Evolutionary conservation across 2,113 vertebrate species (phyloP), one percentile per base, ranked within the genome.

Genomic region (Stigmatopora argus): DNA sequence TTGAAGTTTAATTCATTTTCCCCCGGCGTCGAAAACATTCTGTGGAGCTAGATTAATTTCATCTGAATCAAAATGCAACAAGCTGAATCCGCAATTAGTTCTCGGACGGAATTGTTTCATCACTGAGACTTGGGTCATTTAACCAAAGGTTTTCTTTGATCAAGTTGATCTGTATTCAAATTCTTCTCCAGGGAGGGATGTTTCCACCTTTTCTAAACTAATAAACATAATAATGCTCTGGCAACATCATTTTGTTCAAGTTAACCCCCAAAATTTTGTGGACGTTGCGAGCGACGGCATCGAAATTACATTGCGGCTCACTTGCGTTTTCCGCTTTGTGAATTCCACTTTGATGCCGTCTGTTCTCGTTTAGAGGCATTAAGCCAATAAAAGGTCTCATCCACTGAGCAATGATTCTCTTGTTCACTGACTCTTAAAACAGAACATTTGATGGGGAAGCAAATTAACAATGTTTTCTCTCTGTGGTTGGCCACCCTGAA

Each of bases 391-490:
- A 45, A 61, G 18, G 38, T 61, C 58, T 21, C 38, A 52, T 38
- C 45, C 38, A 53, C 11, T 38, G 19, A 47, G 13, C 38, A 65
- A 46, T 23, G 15, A 3, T 51, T 15, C 31, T 19, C 18, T 26
- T 15, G 41, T 41, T 62, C 62, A 55, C 41, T 55, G 62, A 61
- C n/a, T 59, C 47, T 52, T 23, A 45, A 61, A 61, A 61, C 41
- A n/a, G 59, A 61, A 61, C 59, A 23, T 61, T 45, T 61, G 59
- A 45, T 45, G 59, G 38, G 59, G 38, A 61, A 64, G 67, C 53
- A 49, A 56, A 61, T 10, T 47, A 38, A 2, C 46, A 10, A 47
- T 55, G 47, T 47, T 64, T 35, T 7, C 21, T 59, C 13, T 71
- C 23, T 23, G 38, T 19, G 19, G 14, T 8, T 5, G 44, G 3